Evolutionary conservation across 2,113 vertebrate species (phyloP), one percentile per base, ranked within the genome.

Genomic region (Canis aureus): DNA sequence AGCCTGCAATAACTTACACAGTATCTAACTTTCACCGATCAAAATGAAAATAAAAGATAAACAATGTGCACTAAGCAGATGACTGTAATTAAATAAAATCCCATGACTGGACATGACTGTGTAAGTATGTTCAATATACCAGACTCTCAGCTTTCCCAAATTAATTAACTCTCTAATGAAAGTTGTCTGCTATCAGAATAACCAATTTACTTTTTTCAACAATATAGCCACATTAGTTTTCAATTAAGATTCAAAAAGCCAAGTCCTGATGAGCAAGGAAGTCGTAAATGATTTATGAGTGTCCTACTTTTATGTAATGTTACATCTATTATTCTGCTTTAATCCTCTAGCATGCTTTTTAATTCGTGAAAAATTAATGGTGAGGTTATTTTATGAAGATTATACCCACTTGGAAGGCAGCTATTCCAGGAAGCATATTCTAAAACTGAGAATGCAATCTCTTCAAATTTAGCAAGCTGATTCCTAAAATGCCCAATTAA

Each of bases 111-210:
- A 97, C 15, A 89, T 85, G 95, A 95, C 27, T 98, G 38, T 96
- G 29, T 64, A 97, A 97, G 92, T 89, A 97, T 95, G 95, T 97
- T 98, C 96, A 95, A 98, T 93, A 91, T n/a, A 97, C 93, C 57
- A 97, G 94, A 86, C 67, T 89, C 79, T 97, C 83, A 97, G 90
- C 23, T 79, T 97, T 89, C 83, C 94, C 97, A 98, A 98, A 98
- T 98, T 98, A 99, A 99, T 99, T 98, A 99, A 96, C 97, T 92
- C 51, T 92, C 97, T 97, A 98, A 98, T 98, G 95, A 97, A 98
- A 98, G 97, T 82, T 98, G 95, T 88, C 98, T 98, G 97, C 80
- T 98, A 98, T 98, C 97, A 97, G 96, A 97, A 97, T 98, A 98
- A 98, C 85, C 98, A 98, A 98, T 98, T 94, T 95, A 94, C 92